These are phyloP conservation scores for Trichoplusia ni DNA, from an alignment of 1,140 invertebrate genomes.

Conservation along the genomic window DNA sequence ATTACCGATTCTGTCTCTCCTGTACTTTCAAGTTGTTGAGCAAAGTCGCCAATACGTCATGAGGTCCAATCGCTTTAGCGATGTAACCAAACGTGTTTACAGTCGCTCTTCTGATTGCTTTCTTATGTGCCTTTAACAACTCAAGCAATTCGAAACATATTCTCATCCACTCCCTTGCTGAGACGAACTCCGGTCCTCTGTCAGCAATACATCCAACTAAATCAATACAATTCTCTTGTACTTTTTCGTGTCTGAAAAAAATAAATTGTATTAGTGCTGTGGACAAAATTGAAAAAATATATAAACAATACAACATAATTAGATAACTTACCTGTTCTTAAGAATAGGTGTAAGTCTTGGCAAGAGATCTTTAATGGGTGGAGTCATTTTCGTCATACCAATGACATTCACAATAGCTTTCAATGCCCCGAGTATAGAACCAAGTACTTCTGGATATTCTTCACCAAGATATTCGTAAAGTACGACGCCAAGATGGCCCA, in stretches of 20 bases:
- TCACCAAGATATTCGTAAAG: conserved; percentile 99
- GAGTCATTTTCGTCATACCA: conserved; percentile 99
- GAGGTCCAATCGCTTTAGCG: conserved; percentile 99
- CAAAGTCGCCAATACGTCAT: conserved; percentile 98
- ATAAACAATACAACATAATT: neutral
- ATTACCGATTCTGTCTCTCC: conserved; percentile 95
- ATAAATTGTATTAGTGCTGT: neutral
- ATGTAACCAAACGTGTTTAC: conserved; percentile 99
- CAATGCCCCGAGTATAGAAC: conserved; percentile 98
- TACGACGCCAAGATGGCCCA: conserved; percentile 99
- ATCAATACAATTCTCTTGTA: conserved; percentile 99
- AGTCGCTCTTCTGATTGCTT: conserved; percentile 98
- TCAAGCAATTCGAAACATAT: conserved; percentile 99
- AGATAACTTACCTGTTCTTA: conserved; percentile 86
- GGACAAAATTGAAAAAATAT: neutral
- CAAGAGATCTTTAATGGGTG: conserved; percentile 99
- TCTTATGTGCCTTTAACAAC: conserved; percentile 99
- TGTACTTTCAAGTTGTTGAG: conserved; percentile 99
- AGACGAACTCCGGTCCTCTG: conserved; percentile 99
- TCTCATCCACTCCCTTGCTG: conserved; percentile 99
- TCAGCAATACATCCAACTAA: conserved; percentile 99
- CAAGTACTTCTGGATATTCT: conserved; percentile 99
- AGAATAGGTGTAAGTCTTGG: conserved; percentile 98
- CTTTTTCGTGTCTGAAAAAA: conserved; percentile 89
- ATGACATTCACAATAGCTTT: conserved; percentile 99